Base-by-base conservation (phyloP, 1,140 invertebrate genomes). In the Rhysida immarginata region DNA sequence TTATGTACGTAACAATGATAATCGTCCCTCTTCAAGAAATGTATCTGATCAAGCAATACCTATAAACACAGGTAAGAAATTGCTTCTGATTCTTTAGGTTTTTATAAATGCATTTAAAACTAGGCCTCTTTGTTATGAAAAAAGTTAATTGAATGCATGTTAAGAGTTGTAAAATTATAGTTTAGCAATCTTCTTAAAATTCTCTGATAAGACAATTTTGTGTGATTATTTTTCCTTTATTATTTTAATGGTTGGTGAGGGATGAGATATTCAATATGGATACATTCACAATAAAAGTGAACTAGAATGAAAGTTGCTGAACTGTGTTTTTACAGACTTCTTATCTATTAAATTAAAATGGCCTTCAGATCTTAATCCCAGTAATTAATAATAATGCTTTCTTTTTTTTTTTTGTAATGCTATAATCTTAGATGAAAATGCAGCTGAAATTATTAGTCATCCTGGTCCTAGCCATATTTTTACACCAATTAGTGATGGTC, bases 401-500 rank as follows among this genome's bases (percentile, higher is more conserved):
- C 16, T 8, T 35, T 8, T 35, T 8, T 16, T 8, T 35, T 8
- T 35, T 35, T 8, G 29, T 16, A 35, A 35, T 35, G 5, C 16
- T 16, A 35, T 16, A 8, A 8, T 35, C 16, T 35, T 16, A 8
- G 5, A 8, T 8, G 29, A 16, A 35, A 16, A 16, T 8, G 5
- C 29, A 8, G 29, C 5, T 46, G 44, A 46, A 11, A 8, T 18
- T 16, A 46, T 20, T 5, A 46, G 20, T 23, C 5, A 23, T 3
- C 44, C 44, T 46, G 44, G 44, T 5, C 49, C 57, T 27, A 56
- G 56, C 23, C 13, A 48, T 24, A 42, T 54, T 49, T 16, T 18
- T n/a, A 26, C 26, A 21, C 21, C 21, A 18, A 20, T 29, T 48
- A 70, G 73, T 60, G 73, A 76, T 59, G 77, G 77, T 14, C 73